phyloP scores from a whole-genome alignment of 92 coral and sea anemone genomes.

The Blastomussa wellsi region DNA sequence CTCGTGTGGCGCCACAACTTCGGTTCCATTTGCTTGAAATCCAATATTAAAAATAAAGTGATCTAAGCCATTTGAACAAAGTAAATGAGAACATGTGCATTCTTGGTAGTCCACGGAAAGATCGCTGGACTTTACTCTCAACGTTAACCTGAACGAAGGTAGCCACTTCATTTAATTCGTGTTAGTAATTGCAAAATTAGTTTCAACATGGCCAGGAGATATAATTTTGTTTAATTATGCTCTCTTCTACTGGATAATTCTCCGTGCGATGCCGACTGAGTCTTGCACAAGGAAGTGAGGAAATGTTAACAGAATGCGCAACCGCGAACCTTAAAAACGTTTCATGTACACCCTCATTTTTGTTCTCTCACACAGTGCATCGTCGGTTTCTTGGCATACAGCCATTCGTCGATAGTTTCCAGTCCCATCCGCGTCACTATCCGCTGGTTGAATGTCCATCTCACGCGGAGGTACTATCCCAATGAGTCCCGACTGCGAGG shows the following conservation, averaged over 20 bases:
- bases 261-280: neutral
- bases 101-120: neutral
- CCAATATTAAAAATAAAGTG: neutral
- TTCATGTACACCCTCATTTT: slow-evolving; percentile 71
- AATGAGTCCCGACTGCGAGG: slow-evolving; percentile 22
- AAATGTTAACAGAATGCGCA: neutral
- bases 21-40: neutral
- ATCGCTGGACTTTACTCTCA: neutral
- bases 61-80: neutral
- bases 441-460: slow-evolving; percentile 14
- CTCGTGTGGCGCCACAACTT: no score
- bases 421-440: neutral
- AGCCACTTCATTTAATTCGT: no score
- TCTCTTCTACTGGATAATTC: neutral
- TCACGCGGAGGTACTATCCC: slow-evolving; percentile 40
- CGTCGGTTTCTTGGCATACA: slow-evolving; percentile 68
- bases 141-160: no score
- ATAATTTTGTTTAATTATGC: neutral
- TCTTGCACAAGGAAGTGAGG: neutral
- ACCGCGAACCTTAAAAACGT: slow-evolving; percentile 48
- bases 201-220: neutral
- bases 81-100: neutral
- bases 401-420: slow-evolving; percentile 60
- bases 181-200: no score
- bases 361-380: slow-evolving; percentile 44